A percentile compares a stretch with the other conserved stretches of the same genome.
Conservation (phyloP, 2,113 vertebrate genomes). For the Dolichallabes microphthalmus region DNA sequence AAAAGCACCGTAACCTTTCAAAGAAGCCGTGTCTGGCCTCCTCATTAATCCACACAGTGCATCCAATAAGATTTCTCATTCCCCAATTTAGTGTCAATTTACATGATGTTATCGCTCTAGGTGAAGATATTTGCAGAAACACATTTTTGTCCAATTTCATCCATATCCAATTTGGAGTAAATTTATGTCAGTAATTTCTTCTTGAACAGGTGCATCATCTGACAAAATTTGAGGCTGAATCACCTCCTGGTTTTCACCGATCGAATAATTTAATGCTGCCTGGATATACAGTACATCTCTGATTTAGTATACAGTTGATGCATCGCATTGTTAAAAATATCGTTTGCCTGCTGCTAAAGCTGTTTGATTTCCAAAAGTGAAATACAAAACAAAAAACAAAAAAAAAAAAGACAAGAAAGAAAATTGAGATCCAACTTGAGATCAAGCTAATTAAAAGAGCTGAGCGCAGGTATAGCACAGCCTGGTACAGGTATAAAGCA, state of each 20-base stretch:
- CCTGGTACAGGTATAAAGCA: neutral
- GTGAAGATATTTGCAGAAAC: neutral
- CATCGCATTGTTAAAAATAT: neutral
- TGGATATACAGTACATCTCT: neutral
- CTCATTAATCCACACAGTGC: conserved; percentile 34
- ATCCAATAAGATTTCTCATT: conserved; percentile 41
- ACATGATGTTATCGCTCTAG: no score
- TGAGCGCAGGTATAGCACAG: no score
- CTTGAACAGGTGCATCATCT: neutral
- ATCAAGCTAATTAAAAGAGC: neutral
- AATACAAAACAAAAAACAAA: neutral
- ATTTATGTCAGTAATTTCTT: neutral
- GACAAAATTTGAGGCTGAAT: no score
- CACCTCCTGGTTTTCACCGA: neutral
- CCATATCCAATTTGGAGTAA: neutral
- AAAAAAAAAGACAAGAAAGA: neutral
- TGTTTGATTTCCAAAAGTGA: neutral
- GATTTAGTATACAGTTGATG: neutral
- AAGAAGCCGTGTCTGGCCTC: conserved; percentile 11
- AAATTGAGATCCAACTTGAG: neutral
- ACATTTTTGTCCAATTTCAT: neutral
- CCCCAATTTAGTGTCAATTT: conserved; percentile 21
- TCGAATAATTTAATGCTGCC: neutral
- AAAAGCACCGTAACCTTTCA: conserved; percentile 39
- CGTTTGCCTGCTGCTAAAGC: neutral